A percentile compares a stretch with the other conserved stretches of the same genome.
Conservation (phyloP, 2,797 vertebrate genomes). For the Podargus strigoides region DNA sequence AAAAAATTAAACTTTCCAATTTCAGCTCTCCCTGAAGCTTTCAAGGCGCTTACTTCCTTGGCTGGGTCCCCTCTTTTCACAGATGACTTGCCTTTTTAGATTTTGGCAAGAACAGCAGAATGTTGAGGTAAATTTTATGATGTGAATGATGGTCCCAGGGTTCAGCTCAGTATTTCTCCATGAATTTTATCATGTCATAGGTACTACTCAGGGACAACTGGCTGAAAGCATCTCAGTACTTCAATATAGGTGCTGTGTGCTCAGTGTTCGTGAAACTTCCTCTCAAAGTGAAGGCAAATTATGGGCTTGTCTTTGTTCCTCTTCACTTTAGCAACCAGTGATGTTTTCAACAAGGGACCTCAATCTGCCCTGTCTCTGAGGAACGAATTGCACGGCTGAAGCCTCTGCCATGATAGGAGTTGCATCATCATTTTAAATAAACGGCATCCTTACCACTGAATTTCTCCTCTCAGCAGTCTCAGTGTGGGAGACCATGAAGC, state of each 20-base stretch:
- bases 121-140: neutral
- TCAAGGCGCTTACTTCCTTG: neutral
- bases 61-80: neutral
- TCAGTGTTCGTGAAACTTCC: neutral
- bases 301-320: neutral
- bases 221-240: neutral
- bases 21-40: neutral
- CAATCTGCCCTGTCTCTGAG: neutral
- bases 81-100: neutral
- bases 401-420: neutral
- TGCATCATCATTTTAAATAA: neutral
- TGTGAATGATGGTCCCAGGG: neutral
- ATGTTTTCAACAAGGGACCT: neutral
- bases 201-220: neutral
- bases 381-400: neutral
- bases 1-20: neutral
- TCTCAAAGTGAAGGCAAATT: neutral
- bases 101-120: neutral
- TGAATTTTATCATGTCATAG: neutral
- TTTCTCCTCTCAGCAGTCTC: neutral
- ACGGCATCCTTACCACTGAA: neutral
- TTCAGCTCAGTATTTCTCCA: neutral
- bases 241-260: neutral
- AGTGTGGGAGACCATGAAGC: neutral
- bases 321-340: neutral